Evolutionary conservation across 2,113 vertebrate genomes (phyloP).

Genomic region (Pogonocichla stellata): DNA sequence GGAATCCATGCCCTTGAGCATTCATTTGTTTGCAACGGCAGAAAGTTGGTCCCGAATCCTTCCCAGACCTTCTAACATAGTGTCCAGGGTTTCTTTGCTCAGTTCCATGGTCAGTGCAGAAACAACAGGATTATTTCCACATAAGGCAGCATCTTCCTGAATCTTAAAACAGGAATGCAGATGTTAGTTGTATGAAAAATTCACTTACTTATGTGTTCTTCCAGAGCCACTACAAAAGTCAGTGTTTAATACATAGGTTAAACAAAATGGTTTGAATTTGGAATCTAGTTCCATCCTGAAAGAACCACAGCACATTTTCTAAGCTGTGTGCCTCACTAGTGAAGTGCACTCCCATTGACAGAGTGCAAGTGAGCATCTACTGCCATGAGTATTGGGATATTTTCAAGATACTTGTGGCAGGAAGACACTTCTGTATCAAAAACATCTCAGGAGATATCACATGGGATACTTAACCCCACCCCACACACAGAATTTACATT

Average conservation of each 20-base stretch:
- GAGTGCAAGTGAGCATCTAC: background rate
- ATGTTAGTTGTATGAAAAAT: background rate
- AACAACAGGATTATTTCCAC: slow-evolving; percentile 63
- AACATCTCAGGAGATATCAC: background rate
- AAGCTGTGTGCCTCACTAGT: background rate
- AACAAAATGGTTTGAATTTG: background rate
- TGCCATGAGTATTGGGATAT: background rate
- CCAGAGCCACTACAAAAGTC: background rate
- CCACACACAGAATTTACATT: background rate
- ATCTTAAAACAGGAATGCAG: slow-evolving; percentile 74
- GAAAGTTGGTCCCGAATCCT: slow-evolving; percentile 91
- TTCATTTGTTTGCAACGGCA: slow-evolving; percentile 84
- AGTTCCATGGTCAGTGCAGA: slow-evolving; percentile 89
- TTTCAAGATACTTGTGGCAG: background rate
- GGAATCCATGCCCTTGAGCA: background rate
- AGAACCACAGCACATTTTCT: background rate
- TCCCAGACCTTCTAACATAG: slow-evolving; percentile 91
- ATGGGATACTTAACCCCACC: background rate
- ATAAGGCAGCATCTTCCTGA: slow-evolving; percentile 78
- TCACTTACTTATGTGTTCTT: background rate
- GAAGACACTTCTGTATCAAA: background rate
- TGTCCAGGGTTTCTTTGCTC: slow-evolving; percentile 91
- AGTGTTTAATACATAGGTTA: background rate
- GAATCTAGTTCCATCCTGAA: background rate
- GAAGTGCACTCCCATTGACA: background rate